These are phyloP conservation scores for Lagodon rhomboides DNA, from an alignment of 2,797 vertebrate genomes.

Conservation along the genomic window DNA sequence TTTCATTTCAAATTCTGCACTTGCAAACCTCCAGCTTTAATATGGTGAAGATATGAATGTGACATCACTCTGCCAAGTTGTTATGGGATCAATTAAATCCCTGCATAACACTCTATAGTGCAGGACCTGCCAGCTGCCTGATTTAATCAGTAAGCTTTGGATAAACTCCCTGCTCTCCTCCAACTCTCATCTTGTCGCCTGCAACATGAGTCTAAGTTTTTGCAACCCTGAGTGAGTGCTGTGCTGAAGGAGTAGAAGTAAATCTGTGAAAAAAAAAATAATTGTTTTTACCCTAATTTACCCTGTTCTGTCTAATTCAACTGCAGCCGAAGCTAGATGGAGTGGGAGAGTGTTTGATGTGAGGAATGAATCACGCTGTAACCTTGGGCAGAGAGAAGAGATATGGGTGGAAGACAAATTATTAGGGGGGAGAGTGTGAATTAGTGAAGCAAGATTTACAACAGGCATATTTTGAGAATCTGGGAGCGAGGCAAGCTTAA, in stretches of 20 bases:
- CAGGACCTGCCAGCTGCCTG: slow-evolving; percentile 40
- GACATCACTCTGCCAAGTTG: slow-evolving; percentile 49
- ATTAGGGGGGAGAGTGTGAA: slow-evolving; percentile 37
- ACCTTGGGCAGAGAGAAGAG: slow-evolving; percentile 50
- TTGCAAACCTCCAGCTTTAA: slow-evolving; percentile 41
- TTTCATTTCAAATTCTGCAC: slow-evolving; percentile 55
- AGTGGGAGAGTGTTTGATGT: slow-evolving; percentile 48
- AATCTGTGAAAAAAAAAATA: slow-evolving; percentile 6
- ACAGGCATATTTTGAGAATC: slow-evolving; percentile 40
- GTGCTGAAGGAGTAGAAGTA: slow-evolving; percentile 7
- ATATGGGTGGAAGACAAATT: slow-evolving; percentile 48
- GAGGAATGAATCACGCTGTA: slow-evolving; percentile 50
- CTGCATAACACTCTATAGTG: slow-evolving; percentile 36
- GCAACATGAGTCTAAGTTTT: slow-evolving; percentile 15
- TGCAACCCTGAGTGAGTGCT: background rate
- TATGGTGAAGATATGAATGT: slow-evolving; percentile 51
- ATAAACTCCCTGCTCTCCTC: slow-evolving; percentile 24
- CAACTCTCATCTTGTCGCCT: slow-evolving; percentile 19
- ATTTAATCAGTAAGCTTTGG: slow-evolving; percentile 43
- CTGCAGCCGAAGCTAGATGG: slow-evolving; percentile 22
- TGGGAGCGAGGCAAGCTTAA: slow-evolving; percentile 22
- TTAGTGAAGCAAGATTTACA: slow-evolving; percentile 62
- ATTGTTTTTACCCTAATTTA: slow-evolving; percentile 21
- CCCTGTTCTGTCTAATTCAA: slow-evolving; percentile 21
- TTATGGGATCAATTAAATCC: slow-evolving; percentile 57